Conservation (phyloP, 92 coral and sea anemone genomes). For the Paragorgia papillata region DNA sequence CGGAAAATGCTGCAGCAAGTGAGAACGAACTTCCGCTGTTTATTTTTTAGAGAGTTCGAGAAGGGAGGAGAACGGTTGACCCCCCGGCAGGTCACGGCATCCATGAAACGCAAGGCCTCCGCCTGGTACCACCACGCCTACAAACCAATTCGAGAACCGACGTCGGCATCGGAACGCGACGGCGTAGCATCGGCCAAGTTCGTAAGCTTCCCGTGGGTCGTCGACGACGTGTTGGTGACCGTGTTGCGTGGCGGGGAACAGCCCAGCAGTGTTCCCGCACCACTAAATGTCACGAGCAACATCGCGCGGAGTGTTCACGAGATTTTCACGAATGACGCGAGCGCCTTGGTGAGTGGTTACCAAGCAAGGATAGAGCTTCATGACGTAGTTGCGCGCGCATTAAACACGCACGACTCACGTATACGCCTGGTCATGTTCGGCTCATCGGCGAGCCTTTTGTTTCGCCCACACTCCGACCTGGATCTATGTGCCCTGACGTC, state of each 20-base stretch:
- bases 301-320: slow-evolving; percentile 20
- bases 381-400: slow-evolving; percentile 26
- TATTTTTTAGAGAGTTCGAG: slow-evolving; percentile 81
- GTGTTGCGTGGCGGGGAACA: slow-evolving; percentile 42
- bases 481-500: slow-evolving; percentile 73
- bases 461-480: slow-evolving; percentile 87
- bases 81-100: slow-evolving; percentile 9
- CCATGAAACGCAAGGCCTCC: slow-evolving; percentile 84
- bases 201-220: slow-evolving; percentile 96
- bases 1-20: slow-evolving; percentile 60
- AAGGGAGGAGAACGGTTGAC: slow-evolving; percentile 54
- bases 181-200: slow-evolving; percentile 50
- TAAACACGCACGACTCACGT: slow-evolving; percentile 16
- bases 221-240: slow-evolving; percentile 86
- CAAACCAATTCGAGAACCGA: slow-evolving; percentile 7
- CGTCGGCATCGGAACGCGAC: not conserved
- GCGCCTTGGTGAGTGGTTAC: slow-evolving; percentile 5
- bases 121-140: slow-evolving; percentile 95
- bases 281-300: not conserved
- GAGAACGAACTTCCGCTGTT: slow-evolving; percentile 65
- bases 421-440: slow-evolving; percentile 76
- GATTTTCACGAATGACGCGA: slow-evolving; percentile 6
- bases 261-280: not conserved
- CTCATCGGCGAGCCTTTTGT: slow-evolving; percentile 85
- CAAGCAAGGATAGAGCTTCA: slow-evolving; percentile 6